Conservation (phyloP, 2,797 vertebrate genomes). For the Microcaecilia unicolor region DNA sequence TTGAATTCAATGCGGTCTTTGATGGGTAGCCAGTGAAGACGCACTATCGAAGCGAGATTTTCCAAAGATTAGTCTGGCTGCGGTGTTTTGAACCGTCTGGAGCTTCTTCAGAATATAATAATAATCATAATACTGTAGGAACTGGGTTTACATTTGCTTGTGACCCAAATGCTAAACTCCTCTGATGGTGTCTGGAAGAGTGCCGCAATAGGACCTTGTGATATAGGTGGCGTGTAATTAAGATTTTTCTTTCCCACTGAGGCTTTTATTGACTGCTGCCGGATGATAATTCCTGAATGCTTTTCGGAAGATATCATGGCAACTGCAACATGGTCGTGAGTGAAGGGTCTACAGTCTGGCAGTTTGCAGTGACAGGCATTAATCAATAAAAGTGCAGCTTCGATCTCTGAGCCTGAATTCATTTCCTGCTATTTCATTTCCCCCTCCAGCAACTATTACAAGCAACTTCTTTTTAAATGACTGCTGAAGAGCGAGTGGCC, state of each 20-base stretch:
- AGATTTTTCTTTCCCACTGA: constrained; percentile 6
- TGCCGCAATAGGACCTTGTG: constrained; percentile 15
- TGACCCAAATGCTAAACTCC: constrained; percentile 23
- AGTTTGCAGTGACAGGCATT: constrained; percentile 30
- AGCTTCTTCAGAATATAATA: too few relatives aligned
- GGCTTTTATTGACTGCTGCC: constrained; percentile 14
- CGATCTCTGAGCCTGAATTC: constrained; percentile 34
- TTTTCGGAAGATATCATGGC: constrained; percentile 35
- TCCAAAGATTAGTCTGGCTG: too few relatives aligned
- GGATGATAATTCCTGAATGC: constrained; percentile 21
- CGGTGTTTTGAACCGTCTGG: too few relatives aligned
- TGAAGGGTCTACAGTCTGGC: constrained; percentile 2
- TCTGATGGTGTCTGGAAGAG: too few relatives aligned
- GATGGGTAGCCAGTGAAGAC: too few relatives aligned
- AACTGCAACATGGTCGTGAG: constrained; percentile 8
- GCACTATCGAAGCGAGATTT: too few relatives aligned
- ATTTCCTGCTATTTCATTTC: constrained; percentile 47
- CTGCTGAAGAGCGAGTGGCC: constrained; percentile 27
- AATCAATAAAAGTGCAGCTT: constrained; percentile 36
- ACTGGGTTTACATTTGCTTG: constrained; percentile 10
- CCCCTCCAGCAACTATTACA: constrained; percentile 27
- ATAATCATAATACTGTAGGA: too few relatives aligned
- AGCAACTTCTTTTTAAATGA: constrained; percentile 41
- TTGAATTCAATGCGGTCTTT: too few relatives aligned
- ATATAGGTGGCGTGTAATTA: constrained; percentile 18